Conservation (phyloP, 2,113 vertebrate species). For the Psephotus haematonotus region DNA sequence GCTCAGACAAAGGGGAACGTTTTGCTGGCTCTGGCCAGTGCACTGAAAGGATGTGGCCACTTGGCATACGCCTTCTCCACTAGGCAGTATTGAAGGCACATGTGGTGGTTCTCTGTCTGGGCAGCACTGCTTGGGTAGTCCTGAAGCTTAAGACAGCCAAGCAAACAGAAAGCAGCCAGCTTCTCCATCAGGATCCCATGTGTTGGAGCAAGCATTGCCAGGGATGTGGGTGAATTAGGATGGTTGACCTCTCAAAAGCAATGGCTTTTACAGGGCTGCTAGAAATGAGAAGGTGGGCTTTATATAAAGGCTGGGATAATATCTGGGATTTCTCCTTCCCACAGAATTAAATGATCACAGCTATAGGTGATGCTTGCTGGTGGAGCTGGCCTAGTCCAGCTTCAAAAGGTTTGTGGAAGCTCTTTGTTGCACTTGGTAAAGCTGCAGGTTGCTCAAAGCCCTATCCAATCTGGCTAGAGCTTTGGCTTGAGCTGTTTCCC, state of each 20-base stretch:
- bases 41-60: fast-evolving
- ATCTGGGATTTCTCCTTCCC: too few species aligned
- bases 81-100: not conserved
- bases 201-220: not conserved
- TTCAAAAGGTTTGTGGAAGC: not conserved
- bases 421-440: not conserved
- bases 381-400: not conserved
- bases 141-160: not conserved
- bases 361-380: not conserved
- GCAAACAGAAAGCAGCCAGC: not conserved
- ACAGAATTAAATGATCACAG: too few species aligned
- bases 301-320: fast-evolving
- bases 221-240: too few species aligned
- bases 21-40: not conserved
- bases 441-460: not conserved
- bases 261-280: not conserved
- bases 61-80: not conserved
- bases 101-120: not conserved
- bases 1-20: too few species aligned
- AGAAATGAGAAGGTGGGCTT: not conserved
- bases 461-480: not conserved
- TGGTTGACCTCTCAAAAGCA: not conserved
- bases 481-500: not conserved
- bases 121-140: not conserved
- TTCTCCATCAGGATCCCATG: not conserved